These are phyloP conservation scores for Ophioninae sp. DNA, from an alignment of 2,888 invertebrate species.

Conservation along the genomic window DNA sequence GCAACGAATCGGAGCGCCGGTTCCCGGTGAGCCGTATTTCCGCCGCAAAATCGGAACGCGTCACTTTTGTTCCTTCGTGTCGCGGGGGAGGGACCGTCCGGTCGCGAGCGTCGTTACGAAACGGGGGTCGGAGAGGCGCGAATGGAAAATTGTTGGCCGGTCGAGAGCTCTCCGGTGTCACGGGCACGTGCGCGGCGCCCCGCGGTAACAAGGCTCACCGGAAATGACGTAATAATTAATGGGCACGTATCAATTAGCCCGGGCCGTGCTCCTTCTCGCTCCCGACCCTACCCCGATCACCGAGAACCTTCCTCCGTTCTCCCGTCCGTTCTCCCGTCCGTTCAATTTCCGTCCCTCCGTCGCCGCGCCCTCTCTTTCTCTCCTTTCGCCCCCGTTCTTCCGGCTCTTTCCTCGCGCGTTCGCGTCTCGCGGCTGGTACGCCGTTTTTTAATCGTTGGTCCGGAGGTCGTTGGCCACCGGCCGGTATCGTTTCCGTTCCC, in stretches of 20 bases:
- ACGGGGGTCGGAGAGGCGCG: too few species aligned
- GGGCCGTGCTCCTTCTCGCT: slow-evolving; percentile 6
- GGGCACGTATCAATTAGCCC: slow-evolving; percentile 78
- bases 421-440: slow-evolving; percentile 43
- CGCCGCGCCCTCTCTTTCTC: slow-evolving; percentile 32
- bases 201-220: slow-evolving; percentile 75
- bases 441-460: slow-evolving; percentile 75
- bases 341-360: slow-evolving; percentile 9
- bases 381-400: neutral
- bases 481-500: slow-evolving; percentile 12
- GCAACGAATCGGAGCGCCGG: too few species aligned
- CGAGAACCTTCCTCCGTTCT: too few species aligned
- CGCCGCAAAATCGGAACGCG: too few species aligned
- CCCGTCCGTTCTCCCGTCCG: too few species aligned
- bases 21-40: too few species aligned
- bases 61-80: too few species aligned
- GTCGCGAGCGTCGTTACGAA: too few species aligned
- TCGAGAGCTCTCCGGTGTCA: slow-evolving; percentile 70
- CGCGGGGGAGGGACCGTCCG: too few species aligned
- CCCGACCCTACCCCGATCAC: neutral
- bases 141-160: slow-evolving; percentile 54
- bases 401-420: slow-evolving; percentile 15
- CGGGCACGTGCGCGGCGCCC: slow-evolving; percentile 75
- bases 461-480: slow-evolving; percentile 37
- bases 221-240: slow-evolving; percentile 81